phyloP scores from a whole-genome alignment of 2,888 invertebrate species.

The Teleiodes luculella region DNA sequence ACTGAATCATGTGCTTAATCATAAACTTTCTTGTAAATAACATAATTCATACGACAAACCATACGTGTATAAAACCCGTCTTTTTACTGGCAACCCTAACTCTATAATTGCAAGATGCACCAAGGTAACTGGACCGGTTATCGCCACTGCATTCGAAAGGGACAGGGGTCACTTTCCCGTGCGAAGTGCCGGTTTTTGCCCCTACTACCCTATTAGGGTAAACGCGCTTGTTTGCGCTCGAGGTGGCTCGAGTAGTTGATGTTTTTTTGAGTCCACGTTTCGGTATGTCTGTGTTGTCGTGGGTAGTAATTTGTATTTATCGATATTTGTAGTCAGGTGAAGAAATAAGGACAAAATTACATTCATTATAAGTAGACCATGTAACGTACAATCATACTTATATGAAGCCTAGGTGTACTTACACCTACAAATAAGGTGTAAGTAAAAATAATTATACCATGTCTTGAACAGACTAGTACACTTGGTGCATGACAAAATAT shows the following conservation, averaged over 20 bases:
- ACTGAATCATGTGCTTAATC: no score
- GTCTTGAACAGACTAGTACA: no score
- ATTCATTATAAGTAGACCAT: no score
- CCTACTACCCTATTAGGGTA: slow-evolving; percentile 23
- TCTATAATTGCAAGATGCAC: not conserved
- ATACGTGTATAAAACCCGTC: no score
- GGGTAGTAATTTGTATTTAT: not conserved
- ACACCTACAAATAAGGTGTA: no score
- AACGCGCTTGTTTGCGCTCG: not conserved
- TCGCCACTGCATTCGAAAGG: slow-evolving; percentile 41
- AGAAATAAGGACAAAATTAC: not conserved
- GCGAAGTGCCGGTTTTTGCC: slow-evolving; percentile 52
- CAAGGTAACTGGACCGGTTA: not conserved
- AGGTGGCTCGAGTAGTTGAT: not conserved
- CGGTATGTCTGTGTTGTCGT: not conserved
- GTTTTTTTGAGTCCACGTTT: slow-evolving; percentile 9
- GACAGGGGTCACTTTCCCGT: slow-evolving; percentile 58
- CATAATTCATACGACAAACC: no score
- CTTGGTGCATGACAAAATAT: no score
- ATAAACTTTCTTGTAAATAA: no score
- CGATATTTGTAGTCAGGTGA: not conserved
- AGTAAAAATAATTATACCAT: no score
- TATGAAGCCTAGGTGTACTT: no score
- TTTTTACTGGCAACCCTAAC: no score
- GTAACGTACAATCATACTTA: no score